phyloP scores from a whole-genome alignment of 2,797 vertebrate genomes.

The Lagodon rhomboides region DNA sequence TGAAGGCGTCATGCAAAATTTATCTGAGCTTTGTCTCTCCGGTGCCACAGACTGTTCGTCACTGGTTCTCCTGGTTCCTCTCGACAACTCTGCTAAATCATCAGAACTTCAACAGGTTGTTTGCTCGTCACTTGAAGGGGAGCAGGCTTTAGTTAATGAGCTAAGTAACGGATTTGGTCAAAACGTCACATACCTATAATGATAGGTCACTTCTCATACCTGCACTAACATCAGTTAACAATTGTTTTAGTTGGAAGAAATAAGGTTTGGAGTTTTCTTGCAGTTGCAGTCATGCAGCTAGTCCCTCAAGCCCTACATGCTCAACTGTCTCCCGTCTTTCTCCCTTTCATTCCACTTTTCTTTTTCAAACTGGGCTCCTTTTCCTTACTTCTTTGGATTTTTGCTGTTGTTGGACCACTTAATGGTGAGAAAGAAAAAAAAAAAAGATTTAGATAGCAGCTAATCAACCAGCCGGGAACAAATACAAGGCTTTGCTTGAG shows the following conservation, averaged over 20 bases:
- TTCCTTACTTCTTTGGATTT: not conserved
- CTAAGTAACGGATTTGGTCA: not conserved
- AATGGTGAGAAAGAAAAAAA: not conserved
- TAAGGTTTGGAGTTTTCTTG: not conserved
- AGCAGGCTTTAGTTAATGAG: constrained; percentile 7
- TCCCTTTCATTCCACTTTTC: not conserved
- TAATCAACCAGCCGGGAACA: constrained; percentile 12
- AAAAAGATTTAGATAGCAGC: not conserved
- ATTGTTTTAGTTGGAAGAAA: not conserved
- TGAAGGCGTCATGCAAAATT: constrained; percentile 66
- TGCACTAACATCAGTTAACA: not conserved
- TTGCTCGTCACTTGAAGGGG: constrained; percentile 24
- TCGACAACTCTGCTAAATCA: constrained; percentile 47
- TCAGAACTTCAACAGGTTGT: constrained; percentile 37
- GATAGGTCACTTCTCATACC: not conserved
- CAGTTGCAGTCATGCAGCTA: not conserved
- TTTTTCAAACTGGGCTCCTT: not conserved
- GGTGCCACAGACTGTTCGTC: constrained; percentile 44
- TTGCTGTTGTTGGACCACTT: not conserved
- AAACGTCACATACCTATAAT: not conserved
- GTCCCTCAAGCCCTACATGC: not conserved
- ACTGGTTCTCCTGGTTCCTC: constrained; percentile 17
- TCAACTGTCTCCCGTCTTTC: not conserved
- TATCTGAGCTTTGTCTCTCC: constrained; percentile 67
- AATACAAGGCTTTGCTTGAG: constrained; percentile 4